Base-by-base conservation (phyloP, 2,113 vertebrate species). In the Hydrolagus affinis region DNA sequence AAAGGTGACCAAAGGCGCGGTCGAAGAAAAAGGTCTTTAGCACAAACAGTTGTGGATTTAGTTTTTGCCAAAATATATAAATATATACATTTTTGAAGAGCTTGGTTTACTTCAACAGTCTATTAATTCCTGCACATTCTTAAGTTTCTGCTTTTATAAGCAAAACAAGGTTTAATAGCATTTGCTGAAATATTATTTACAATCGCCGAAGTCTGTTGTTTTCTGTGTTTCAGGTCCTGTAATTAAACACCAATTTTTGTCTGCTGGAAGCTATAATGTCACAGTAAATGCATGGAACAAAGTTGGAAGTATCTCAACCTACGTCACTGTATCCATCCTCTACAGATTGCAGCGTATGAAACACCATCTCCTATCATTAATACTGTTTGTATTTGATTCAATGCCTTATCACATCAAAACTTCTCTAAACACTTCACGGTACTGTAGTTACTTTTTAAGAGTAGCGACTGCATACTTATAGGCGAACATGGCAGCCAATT, bases 291-390 rank as follows among this genome's bases (percentile, higher is more conserved):
- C 85, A 21, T 80, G 23, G n/a, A 85, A 83, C 10, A 72, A 0
- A 57, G 77, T 4, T 9, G 86, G 76, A 11, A 62, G 19, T 0
- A 0, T 70, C 66, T 85, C 32, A 69, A n/a, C 85, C 4, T 88
- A 88, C 88, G 7, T 17, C 32, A 10, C 64, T 1, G 0, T 88
- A 32, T 59, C 87, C n/a, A 76, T 90, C 8, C 17, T 70, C 6
- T 87, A 88, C 70, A 85, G 28, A 86, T 88, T 89, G 86, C 89
- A 87, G 4, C 2, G 90, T 90, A 85, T 0, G 88, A 88, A 69
- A 70, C 19, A 2, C 0, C 1, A 44, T 44, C 44, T 44, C 44
- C 44, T 3, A 44, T 44, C 44, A 44, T 44, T 44, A 44, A 44
- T 44, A 44, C 44, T 44, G 44, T 6, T 44, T 44, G 44, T 44